These are phyloP conservation scores for Axea sp. DNA, from an alignment of 2,888 invertebrate genomes.

Conservation along the genomic window DNA sequence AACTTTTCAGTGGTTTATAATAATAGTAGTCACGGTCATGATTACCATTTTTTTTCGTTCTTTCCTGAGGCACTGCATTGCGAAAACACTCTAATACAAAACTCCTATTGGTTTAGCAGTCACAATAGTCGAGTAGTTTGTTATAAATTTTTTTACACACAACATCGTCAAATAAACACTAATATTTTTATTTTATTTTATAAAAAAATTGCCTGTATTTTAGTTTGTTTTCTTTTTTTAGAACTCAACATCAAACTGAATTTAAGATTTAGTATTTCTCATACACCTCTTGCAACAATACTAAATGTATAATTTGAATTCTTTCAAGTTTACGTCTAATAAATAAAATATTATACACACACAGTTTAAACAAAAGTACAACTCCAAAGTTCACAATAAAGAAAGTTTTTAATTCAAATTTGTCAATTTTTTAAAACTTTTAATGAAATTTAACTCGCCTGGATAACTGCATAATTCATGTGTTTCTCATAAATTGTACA, in stretches of 20 bases:
- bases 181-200: constrained; percentile 15
- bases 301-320: too few relatives aligned
- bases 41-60: constrained; percentile 13
- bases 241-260: too few relatives aligned
- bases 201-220: too few relatives aligned
- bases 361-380: too few relatives aligned
- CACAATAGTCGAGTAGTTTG: constrained; percentile 12
- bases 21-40: constrained; percentile 41
- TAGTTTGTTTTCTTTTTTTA: too few relatives aligned
- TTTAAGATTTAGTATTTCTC: too few relatives aligned
- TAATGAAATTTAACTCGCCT: constrained; percentile 1
- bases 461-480: constrained; percentile 14
- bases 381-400: too few relatives aligned
- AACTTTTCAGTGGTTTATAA: constrained; percentile 26
- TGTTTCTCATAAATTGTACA: constrained; percentile 2
- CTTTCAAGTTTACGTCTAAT: too few relatives aligned
- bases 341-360: too few relatives aligned
- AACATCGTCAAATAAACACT: constrained; percentile 8
- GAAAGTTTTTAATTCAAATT: constrained; percentile 1
- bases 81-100: constrained; percentile 26
- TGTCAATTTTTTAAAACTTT: constrained; percentile 8
- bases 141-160: constrained; percentile 6
- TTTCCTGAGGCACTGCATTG: constrained; percentile 9
- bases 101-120: constrained; percentile 15
- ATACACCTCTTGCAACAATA: too few relatives aligned